phyloP scores from a whole-genome alignment of 2,113 vertebrate species.

The Parotia lawesii region DNA sequence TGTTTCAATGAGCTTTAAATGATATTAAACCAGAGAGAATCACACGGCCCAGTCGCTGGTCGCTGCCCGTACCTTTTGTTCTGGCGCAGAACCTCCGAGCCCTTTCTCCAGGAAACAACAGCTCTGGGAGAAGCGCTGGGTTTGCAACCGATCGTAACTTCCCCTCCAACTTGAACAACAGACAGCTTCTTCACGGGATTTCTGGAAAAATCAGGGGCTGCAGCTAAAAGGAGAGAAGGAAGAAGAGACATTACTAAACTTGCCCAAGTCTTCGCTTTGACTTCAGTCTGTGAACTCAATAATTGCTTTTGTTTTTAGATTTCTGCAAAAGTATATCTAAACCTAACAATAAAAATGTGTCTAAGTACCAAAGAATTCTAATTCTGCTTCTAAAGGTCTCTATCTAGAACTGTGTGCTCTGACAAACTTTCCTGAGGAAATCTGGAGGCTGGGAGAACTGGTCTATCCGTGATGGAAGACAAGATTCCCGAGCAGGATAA shows the following conservation, averaged over 20 bases:
- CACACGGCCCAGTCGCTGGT: neutral
- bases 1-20: neutral
- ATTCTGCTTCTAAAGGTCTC: neutral
- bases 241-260: neutral
- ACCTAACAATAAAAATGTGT: neutral
- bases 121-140: slow-evolving; percentile 85
- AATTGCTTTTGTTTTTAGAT: neutral
- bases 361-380: neutral
- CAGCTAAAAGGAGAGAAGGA: slow-evolving; percentile 68
- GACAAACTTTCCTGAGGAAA: neutral
- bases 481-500: neutral
- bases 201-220: slow-evolving; percentile 83
- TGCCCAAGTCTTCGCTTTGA: neutral
- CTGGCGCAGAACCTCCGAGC: slow-evolving; percentile 68
- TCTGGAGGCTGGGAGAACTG: neutral
- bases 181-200: slow-evolving; percentile 79
- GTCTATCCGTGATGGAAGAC: accelerated
- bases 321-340: neutral
- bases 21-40: neutral
- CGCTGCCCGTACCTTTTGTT: slow-evolving; percentile 71
- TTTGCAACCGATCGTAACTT: slow-evolving; percentile 79
- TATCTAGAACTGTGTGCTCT: too few relatives aligned
- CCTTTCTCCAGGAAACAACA: slow-evolving; percentile 79
- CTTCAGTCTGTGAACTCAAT: neutral
- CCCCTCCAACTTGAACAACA: slow-evolving; percentile 80